Conservation (phyloP, 2,888 invertebrate species). For the Baccha elongata region DNA sequence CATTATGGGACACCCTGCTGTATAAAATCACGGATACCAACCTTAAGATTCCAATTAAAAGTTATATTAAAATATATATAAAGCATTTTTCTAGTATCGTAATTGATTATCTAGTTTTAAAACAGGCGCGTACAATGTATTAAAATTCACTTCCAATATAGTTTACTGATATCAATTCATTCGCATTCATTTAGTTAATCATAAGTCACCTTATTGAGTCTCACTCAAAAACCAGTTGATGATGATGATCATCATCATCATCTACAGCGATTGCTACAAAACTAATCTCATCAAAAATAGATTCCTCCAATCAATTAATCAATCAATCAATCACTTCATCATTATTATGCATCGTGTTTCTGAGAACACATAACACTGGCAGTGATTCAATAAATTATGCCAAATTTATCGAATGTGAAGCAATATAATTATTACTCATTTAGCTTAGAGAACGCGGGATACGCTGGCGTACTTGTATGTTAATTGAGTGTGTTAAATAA, state of each 20-base stretch:
- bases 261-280: neutral
- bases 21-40: too few species aligned
- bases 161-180: constrained; percentile 5
- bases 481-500: constrained; percentile 52
- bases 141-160: neutral
- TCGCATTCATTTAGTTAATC: constrained; percentile 12
- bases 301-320: constrained; percentile 31
- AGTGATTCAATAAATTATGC: constrained; percentile 63
- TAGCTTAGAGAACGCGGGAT: neutral
- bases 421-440: constrained; percentile 36
- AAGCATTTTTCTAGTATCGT: too few species aligned
- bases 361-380: constrained; percentile 40
- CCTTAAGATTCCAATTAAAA: too few species aligned
- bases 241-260: too few species aligned
- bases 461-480: constrained; percentile 12
- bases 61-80: too few species aligned
- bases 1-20: too few species aligned
- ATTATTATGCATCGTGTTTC: constrained; percentile 20
- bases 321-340: constrained; percentile 40
- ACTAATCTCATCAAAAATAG: constrained; percentile 27
- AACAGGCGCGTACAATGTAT: too few species aligned
- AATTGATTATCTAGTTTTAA: too few species aligned
- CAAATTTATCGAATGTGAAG: constrained; percentile 39
- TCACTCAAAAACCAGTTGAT: constrained; percentile 12
- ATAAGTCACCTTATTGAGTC: constrained; percentile 6